Conservation (phyloP, 2,888 invertebrate genomes). For the Endomychus coccineus region DNA sequence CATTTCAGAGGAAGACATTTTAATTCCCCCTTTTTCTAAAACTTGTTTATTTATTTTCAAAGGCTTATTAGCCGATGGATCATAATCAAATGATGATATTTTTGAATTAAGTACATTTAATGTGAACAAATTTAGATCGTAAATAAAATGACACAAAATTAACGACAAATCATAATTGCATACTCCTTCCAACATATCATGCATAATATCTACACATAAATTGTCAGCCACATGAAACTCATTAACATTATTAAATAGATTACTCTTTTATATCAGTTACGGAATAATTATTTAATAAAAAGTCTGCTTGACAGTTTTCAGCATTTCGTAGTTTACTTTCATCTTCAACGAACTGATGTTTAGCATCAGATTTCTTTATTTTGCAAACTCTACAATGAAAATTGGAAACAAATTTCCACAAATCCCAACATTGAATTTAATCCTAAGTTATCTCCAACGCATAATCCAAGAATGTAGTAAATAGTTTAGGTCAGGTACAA, state of each 20-base stretch:
- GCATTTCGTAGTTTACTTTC: too few relatives aligned
- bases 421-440: too few relatives aligned
- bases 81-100: constrained; percentile 12
- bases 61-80: constrained; percentile 20
- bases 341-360: too few relatives aligned
- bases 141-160: constrained; percentile 23
- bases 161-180: constrained; percentile 26
- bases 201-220: constrained; percentile 29
- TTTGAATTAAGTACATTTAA: constrained; percentile 13
- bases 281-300: too few relatives aligned
- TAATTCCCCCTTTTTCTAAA: constrained; percentile 17
- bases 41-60: constrained; percentile 16
- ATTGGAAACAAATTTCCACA: too few relatives aligned
- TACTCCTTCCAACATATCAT: constrained; percentile 28
- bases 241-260: constrained; percentile 22
- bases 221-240: constrained; percentile 27
- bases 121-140: constrained; percentile 13
- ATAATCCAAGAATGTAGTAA: too few relatives aligned
- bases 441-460: too few relatives aligned
- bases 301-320: too few relatives aligned
- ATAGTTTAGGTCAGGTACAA: too few relatives aligned
- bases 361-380: too few relatives aligned
- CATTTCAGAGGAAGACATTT: constrained; percentile 22
- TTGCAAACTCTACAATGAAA: too few relatives aligned
- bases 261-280: too few relatives aligned